These are phyloP conservation scores for Lophius americanus DNA, from an alignment of 2,797 vertebrate genomes.

Conservation along the genomic window DNA sequence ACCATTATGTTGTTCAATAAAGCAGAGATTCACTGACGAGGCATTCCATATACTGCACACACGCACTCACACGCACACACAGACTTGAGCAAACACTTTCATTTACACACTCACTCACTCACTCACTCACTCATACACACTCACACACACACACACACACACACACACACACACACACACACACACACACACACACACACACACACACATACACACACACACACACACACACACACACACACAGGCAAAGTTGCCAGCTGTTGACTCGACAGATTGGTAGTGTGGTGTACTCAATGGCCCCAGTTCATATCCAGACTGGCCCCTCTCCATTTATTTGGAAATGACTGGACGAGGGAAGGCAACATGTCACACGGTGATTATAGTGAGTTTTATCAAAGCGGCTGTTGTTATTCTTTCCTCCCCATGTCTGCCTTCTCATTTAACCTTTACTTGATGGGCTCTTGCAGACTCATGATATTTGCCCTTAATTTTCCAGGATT, in stretches of 20 bases:
- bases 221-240: slow-evolving; percentile 43
- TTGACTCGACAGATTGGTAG: slow-evolving; percentile 79
- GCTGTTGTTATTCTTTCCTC: slow-evolving; percentile 46
- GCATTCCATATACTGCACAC: slow-evolving; percentile 69
- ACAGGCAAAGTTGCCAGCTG: slow-evolving; percentile 71
- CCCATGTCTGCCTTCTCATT: slow-evolving; percentile 7
- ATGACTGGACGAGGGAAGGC: slow-evolving; percentile 66
- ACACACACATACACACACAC: slow-evolving; percentile 39
- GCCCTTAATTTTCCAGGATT: slow-evolving; percentile 83
- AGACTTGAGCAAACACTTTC: background rate
- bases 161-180: slow-evolving; percentile 47
- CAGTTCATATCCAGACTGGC: slow-evolving; percentile 70
- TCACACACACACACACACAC: slow-evolving; percentile 45
- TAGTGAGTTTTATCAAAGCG: slow-evolving; percentile 67
- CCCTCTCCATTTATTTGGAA: slow-evolving; percentile 69
- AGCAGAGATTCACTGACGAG: slow-evolving; percentile 69
- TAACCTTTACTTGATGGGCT: slow-evolving; percentile 7
- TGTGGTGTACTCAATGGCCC: slow-evolving; percentile 77
- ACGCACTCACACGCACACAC: slow-evolving; percentile 54
- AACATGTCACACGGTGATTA: slow-evolving; percentile 63
- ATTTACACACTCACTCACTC: slow-evolving; percentile 11
- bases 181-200: slow-evolving; percentile 36
- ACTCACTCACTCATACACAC: too few species aligned
- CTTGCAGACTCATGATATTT: slow-evolving; percentile 1
- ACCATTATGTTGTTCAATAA: slow-evolving; percentile 72